Base-by-base conservation (phyloP, 2,797 vertebrate genomes). In the Gymnocypris eckloni region DNA sequence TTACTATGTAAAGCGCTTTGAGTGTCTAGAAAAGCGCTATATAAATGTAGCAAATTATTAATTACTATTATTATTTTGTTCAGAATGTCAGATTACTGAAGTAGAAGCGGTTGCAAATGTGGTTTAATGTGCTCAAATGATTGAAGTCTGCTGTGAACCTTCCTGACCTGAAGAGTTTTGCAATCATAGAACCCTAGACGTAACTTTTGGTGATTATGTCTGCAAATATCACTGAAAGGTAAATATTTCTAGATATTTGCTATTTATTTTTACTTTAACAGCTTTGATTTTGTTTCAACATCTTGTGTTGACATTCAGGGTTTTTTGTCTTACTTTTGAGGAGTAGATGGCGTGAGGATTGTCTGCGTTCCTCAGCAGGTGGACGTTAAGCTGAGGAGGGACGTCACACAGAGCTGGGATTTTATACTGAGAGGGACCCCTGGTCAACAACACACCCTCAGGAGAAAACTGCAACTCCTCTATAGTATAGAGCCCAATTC, bases 401-500 rank as follows among this genome's bases (percentile, higher is more conserved):
- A 96, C 76, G 75, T 96, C 95, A 25, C 93, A 93, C 75, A 95
- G 71, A 0, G 91, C 92, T 22, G 95, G 95, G 66, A 96, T 94
- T 82, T 95, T 94, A 78, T 95, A 96, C 16, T 92, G 91, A 8
- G 94, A 91, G 0, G 93, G 92, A 12, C 95, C 88, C 81, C 91
- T 87, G 79, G 94, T 95, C 83, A 93, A 89, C 76, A 96, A 93
- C 33, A 92, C 86, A 6, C 95, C 96, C 81, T 93, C 89, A 0
- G 94, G 91, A 4, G 95, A 95, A 89, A 95, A 96, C 81, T 93
- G 92, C 61, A 96, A 87, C 87, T 96, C 94, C 89, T 96, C 95
- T 45, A 80, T 89, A 41, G 93, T 95, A 80, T 93, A 95, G 2
- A 96, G 90, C 11, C 95, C 94, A 84, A 95, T 79, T 12, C 94